Evolutionary conservation across 1,140 invertebrate genomes (phyloP).

Genomic region (Leptonema lineaticorne): DNA sequence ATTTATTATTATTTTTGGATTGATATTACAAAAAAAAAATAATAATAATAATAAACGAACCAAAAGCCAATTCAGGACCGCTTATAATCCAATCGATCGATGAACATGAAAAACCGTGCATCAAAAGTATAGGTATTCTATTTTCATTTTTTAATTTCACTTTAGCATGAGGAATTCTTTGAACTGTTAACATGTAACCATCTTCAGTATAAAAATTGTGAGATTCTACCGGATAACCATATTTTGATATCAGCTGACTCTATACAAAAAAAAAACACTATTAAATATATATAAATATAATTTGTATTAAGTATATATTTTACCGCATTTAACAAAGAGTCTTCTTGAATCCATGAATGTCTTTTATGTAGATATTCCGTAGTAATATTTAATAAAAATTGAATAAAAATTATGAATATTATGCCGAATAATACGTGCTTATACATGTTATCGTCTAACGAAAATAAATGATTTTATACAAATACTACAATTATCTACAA

Average conservation of each 20-base stretch:
- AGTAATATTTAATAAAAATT: too few relatives aligned
- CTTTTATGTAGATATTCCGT: too few relatives aligned
- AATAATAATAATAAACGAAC: conserved; percentile 44
- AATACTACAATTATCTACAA: too few relatives aligned
- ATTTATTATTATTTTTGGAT: background rate
- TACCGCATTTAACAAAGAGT: too few relatives aligned
- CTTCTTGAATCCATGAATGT: too few relatives aligned
- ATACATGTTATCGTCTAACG: too few relatives aligned
- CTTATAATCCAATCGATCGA: conserved; percentile 64
- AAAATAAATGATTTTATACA: too few relatives aligned
- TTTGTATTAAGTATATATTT: too few relatives aligned
- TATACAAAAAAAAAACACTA: too few relatives aligned
- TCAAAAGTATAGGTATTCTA: conserved; percentile 54
- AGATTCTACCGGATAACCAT: conserved; percentile 60
- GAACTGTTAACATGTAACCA: conserved; percentile 61
- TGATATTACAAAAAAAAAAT: background rate
- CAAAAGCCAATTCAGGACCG: conserved; percentile 58
- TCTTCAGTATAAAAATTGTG: conserved; percentile 58
- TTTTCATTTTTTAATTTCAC: conserved; percentile 45
- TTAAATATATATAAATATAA: too few relatives aligned
- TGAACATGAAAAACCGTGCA: conserved; percentile 67
- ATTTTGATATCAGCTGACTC: conserved; percentile 49
- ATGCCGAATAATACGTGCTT: too few relatives aligned
- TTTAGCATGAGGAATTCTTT: conserved; percentile 57
- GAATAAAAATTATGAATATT: too few relatives aligned